Evolutionary conservation across 2,797 vertebrate species (phyloP).

Genomic region (Helicolenus hilgendorfi): DNA sequence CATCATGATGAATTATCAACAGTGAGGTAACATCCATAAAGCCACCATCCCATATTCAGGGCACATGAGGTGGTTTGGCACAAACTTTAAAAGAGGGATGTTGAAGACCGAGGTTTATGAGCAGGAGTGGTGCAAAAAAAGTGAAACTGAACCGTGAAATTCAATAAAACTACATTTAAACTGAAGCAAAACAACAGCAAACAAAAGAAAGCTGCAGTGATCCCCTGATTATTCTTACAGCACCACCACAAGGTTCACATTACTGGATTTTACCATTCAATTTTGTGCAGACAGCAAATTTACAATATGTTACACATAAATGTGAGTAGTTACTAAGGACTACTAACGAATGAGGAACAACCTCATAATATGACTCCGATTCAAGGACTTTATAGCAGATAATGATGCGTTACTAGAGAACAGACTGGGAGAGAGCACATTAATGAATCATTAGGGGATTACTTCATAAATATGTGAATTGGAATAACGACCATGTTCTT

Average conservation of each 20-base stretch:
- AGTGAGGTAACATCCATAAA: conserved; percentile 1
- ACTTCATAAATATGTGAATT: neutral
- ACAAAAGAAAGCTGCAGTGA: neutral
- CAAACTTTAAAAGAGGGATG: neutral
- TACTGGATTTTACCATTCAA: neutral
- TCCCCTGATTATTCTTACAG: neutral
- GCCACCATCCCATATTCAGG: neutral
- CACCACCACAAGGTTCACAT: neutral
- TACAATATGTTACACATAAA: neutral
- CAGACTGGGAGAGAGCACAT: neutral
- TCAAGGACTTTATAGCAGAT: neutral
- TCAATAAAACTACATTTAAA: neutral
- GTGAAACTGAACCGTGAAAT: neutral
- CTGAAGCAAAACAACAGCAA: neutral
- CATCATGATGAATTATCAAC: conserved; percentile 19
- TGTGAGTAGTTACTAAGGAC: neutral
- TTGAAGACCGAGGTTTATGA: neutral
- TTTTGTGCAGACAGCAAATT: neutral
- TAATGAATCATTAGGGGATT: neutral
- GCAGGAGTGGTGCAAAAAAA: neutral
- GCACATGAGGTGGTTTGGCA: no score
- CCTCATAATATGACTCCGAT: neutral
- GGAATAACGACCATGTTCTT: neutral
- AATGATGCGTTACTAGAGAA: neutral
- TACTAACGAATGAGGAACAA: neutral